Conservation (phyloP, 53 echinoderm and acorn worm species). For the Antedon mediterranea region DNA sequence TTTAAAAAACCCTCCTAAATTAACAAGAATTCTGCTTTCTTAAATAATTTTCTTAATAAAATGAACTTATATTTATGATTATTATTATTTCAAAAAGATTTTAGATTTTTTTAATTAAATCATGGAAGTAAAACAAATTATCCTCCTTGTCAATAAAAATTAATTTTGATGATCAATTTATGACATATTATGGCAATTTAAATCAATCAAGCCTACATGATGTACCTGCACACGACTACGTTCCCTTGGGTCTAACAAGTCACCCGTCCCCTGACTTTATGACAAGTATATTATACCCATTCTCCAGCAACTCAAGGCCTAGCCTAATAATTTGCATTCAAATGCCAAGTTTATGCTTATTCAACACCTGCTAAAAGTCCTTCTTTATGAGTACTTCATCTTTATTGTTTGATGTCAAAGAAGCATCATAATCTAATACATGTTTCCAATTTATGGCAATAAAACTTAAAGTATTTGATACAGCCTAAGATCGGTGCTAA, state of each 20-base stretch:
- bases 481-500: background rate
- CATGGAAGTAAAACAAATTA: too few relatives aligned
- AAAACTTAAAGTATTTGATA: background rate
- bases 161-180: too few relatives aligned
- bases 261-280: background rate
- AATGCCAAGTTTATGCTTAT: background rate
- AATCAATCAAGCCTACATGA: too few relatives aligned
- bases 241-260: background rate
- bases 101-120: too few relatives aligned
- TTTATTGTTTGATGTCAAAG: background rate
- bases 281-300: background rate
- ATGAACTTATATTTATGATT: too few relatives aligned
- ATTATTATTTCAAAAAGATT: too few relatives aligned
- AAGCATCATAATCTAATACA: background rate
- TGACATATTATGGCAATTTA: too few relatives aligned
- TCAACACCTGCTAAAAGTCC: background rate
- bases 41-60: too few relatives aligned
- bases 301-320: background rate
- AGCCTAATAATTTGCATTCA: background rate
- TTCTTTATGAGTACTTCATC: background rate
- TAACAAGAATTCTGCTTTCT: too few relatives aligned
- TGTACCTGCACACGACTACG: too few relatives aligned
- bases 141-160: too few relatives aligned
- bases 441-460: background rate
- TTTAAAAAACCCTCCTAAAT: too few relatives aligned